A percentile compares a stretch with the other conserved stretches of the same genome.
These are phyloP conservation scores for Myotis vivesi DNA, from an alignment of 2,797 vertebrate genomes.

Conservation along the genomic window DNA sequence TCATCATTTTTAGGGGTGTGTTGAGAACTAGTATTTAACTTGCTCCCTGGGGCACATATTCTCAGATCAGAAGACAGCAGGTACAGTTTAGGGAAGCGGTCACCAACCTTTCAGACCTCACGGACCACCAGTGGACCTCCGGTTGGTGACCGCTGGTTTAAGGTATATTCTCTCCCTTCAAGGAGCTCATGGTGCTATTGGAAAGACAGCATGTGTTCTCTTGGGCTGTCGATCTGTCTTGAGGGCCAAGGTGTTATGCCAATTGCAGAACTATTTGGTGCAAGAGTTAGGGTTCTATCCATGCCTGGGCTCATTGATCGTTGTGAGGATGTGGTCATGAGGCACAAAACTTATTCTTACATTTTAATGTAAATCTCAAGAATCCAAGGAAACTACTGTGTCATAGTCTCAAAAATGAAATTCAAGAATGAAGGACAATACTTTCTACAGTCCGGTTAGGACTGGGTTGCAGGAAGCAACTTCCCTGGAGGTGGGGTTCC, in stretches of 20 bases:
- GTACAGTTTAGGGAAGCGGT: background rate
- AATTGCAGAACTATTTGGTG: background rate
- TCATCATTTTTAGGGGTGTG: background rate
- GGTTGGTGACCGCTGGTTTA: no score
- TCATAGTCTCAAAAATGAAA: conserved; percentile 1
- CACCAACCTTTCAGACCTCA: no score
- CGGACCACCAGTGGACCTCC: no score
- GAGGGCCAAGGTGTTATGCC: background rate
- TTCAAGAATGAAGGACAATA: background rate
- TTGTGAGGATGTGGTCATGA: background rate
- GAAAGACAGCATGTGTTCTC: background rate
- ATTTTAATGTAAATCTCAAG: background rate
- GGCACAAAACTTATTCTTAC: background rate
- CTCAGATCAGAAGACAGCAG: background rate
- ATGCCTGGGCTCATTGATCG: background rate
- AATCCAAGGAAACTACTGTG: background rate
- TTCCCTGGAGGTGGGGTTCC: background rate
- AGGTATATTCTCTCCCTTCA: background rate
- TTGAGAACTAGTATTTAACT: background rate
- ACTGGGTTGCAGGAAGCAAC: background rate
- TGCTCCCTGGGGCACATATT: background rate
- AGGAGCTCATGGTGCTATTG: background rate
- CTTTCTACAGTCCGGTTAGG: background rate
- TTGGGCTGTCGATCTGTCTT: background rate
- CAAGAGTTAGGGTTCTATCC: background rate